These are phyloP conservation scores for Mesorhabditis belari DNA, from an alignment of 2,888 invertebrate genomes.

Conservation along the genomic window DNA sequence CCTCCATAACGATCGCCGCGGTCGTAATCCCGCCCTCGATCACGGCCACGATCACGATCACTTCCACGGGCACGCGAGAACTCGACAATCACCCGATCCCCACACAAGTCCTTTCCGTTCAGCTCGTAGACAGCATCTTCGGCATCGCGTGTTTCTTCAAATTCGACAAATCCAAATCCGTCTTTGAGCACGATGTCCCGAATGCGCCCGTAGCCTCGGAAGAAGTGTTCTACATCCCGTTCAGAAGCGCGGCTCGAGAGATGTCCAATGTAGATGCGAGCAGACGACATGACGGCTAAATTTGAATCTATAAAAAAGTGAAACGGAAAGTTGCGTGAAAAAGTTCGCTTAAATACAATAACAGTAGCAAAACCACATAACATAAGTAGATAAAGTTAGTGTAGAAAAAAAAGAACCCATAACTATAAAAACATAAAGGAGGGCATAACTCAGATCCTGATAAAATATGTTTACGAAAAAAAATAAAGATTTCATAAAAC, in stretches of 20 bases:
- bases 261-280: slow-evolving; percentile 70
- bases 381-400: too few species aligned
- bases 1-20: slow-evolving; percentile 1
- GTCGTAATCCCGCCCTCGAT: slow-evolving; percentile 6
- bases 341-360: too few species aligned
- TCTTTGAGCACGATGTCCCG: slow-evolving; percentile 90
- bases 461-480: too few species aligned
- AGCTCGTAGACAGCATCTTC: slow-evolving; percentile 60
- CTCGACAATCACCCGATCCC: slow-evolving; percentile 54
- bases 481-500: too few species aligned
- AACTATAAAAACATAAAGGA: too few species aligned
- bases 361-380: too few species aligned
- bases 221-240: slow-evolving; percentile 88
- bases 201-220: slow-evolving; percentile 86
- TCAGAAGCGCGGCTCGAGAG: slow-evolving; percentile 74
- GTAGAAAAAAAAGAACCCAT: too few species aligned
- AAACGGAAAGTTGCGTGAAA: too few species aligned
- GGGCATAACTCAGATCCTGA: too few species aligned
- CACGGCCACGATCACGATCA: slow-evolving; percentile 11
- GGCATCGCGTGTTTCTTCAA: slow-evolving; percentile 58
- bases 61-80: slow-evolving; percentile 32
- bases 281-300: background rate
- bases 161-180: slow-evolving; percentile 87
- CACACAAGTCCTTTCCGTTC: slow-evolving; percentile 58
- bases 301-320: background rate